A percentile compares a stretch with the other conserved stretches of the same genome.
Conservation (phyloP, 2,113 vertebrate genomes). For the Lontra canadensis region DNA sequence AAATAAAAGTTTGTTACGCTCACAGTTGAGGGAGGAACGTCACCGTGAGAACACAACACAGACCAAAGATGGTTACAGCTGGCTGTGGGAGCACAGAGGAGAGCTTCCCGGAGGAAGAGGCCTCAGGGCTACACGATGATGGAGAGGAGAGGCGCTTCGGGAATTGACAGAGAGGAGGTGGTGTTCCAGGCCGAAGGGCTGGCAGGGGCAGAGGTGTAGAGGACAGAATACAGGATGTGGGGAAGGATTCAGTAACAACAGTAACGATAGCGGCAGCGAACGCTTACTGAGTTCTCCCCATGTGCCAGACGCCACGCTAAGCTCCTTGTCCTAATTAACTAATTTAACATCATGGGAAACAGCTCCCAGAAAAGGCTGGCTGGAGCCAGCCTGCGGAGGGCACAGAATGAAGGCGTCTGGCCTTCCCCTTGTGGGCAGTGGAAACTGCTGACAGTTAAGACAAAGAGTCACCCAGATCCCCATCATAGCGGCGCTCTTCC, state of each 20-base stretch:
- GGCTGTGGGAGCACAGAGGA: not conserved
- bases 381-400: not conserved
- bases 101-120: not conserved
- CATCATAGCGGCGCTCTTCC: not conserved
- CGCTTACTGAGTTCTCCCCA: not conserved
- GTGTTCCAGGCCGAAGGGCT: not conserved
- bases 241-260: no score
- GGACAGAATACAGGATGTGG: rapidly evolving
- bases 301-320: not conserved
- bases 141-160: rapidly evolving
- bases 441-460: not conserved
- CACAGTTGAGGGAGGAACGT: not conserved
- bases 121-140: not conserved
- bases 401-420: not conserved
- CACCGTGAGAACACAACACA: not conserved
- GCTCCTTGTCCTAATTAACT: not conserved
- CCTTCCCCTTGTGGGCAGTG: not conserved
- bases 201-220: not conserved
- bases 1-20: not conserved
- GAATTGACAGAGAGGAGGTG: not conserved
- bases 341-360: not conserved
- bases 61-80: not conserved
- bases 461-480: not conserved
- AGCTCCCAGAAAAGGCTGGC: not conserved
- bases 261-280: not conserved